Conservation (phyloP, 2,113 vertebrate genomes). For the Bubalus kerabau region DNA sequence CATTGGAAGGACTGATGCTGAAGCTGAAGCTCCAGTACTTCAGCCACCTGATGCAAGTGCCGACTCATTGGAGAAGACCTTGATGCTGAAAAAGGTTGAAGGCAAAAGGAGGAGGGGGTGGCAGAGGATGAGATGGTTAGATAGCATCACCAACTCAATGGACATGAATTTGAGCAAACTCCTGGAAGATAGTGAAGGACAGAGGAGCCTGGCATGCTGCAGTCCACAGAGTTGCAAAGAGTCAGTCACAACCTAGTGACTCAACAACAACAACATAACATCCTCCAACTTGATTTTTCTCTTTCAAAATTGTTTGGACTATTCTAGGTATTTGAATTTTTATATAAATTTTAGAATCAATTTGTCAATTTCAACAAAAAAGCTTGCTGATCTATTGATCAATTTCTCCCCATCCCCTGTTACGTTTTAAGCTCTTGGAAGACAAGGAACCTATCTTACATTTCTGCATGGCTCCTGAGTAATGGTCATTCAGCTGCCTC, state of each 20-base stretch:
- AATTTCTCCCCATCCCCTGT: background rate
- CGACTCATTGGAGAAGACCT: background rate
- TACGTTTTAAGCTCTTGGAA: background rate
- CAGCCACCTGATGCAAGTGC: background rate
- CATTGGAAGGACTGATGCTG: background rate
- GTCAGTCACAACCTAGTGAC: background rate
- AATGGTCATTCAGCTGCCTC: background rate
- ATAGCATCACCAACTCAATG: background rate
- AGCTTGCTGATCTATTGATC: background rate
- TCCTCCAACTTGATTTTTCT: background rate
- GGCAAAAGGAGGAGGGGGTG: background rate
- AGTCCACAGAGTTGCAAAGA: background rate
- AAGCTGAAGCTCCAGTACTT: background rate
- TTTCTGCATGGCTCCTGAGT: background rate
- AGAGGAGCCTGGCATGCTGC: background rate
- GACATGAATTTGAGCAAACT: background rate
- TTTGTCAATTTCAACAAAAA: conserved; percentile 7
- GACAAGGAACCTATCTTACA: background rate
- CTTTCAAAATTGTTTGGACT: background rate
- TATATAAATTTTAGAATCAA: background rate
- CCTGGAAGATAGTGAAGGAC: background rate
- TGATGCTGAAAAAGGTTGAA: background rate
- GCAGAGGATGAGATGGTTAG: background rate
- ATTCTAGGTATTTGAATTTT: background rate
- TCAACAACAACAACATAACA: background rate